Conservation (phyloP, 2,888 invertebrate genomes). For the Disparrhopalites patrizii region DNA sequence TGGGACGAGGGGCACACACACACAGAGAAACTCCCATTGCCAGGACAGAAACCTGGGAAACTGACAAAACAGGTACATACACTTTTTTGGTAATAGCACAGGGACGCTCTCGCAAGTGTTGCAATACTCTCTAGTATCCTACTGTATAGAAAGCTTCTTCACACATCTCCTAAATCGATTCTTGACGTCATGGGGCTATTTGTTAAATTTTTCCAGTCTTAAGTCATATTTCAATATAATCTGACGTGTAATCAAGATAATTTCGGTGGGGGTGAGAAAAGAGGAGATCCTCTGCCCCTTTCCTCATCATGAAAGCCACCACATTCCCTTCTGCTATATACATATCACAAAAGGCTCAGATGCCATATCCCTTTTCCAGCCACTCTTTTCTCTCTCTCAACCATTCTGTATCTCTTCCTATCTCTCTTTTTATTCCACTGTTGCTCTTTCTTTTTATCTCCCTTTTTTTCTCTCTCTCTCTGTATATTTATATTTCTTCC, state of each 20-base stretch:
- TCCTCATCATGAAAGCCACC: background rate
- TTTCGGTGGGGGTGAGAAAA: constrained; percentile 38
- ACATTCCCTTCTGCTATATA: background rate
- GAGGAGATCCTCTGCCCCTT: constrained; percentile 1
- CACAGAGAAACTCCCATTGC: background rate
- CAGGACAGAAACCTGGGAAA: constrained; percentile 2
- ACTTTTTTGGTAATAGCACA: background rate
- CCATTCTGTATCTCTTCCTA: too few species aligned
- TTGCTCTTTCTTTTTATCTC: too few species aligned
- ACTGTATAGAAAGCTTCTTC: background rate
- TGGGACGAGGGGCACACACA: background rate
- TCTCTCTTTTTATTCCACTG: too few species aligned
- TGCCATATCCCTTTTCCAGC: too few species aligned
- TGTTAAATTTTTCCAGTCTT: constrained; percentile 48
- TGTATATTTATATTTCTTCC: too few species aligned
- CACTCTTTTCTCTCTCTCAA: too few species aligned
- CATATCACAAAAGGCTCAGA: background rate
- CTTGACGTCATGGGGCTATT: constrained; percentile 47
- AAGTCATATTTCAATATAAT: constrained; percentile 49
- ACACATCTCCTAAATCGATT: constrained; percentile 38
- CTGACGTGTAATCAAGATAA: constrained; percentile 49
- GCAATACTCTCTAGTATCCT: too few species aligned
- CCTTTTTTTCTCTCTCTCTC: too few species aligned
- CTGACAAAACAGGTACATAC: constrained; percentile 26
- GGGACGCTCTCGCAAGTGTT: too few species aligned